These are phyloP conservation scores for Sphaeramia orbicularis DNA, from an alignment of 2,797 vertebrate genomes.

Conservation along the genomic window DNA sequence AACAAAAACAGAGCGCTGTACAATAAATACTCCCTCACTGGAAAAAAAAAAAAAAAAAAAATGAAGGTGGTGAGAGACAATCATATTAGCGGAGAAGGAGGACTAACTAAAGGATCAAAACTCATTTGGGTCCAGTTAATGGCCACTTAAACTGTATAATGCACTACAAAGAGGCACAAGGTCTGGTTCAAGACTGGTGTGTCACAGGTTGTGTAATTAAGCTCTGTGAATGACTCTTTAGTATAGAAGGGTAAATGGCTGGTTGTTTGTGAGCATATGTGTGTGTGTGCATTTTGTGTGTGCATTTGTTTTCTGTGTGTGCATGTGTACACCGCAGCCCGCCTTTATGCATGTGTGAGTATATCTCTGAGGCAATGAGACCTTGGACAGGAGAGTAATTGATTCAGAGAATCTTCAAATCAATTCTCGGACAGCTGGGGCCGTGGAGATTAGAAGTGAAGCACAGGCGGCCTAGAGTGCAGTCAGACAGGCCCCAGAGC, in stretches of 20 bases:
- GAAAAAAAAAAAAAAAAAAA: no score
- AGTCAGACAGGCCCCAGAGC: constrained; percentile 82
- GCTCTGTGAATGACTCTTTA: constrained; percentile 36
- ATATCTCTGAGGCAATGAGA: constrained; percentile 81
- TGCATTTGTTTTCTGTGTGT: constrained; percentile 1
- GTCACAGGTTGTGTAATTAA: constrained; percentile 53
- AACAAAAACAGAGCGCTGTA: no score
- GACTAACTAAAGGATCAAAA: constrained; percentile 48
- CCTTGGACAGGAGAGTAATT: constrained; percentile 88
- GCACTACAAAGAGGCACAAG: constrained; percentile 29
- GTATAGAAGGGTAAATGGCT: constrained; percentile 18
- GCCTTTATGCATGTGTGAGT: constrained; percentile 58
- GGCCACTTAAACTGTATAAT: constrained; percentile 36
- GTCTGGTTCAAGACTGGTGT: constrained; percentile 37
- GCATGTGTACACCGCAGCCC: constrained; percentile 1
- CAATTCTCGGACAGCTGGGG: constrained; percentile 89
- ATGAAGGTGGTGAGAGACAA: constrained; percentile 24
- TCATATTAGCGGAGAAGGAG: constrained; percentile 22
- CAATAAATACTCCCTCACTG: background rate
- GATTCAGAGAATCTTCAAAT: constrained; percentile 90
- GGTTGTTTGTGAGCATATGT: constrained; percentile 4
- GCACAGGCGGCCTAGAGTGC: constrained; percentile 79
- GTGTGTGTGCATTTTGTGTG: background rate
- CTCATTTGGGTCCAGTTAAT: constrained; percentile 44
- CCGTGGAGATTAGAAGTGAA: constrained; percentile 88